Percentiles rank a stretch among this genome's conserved stretches.
Evolutionary conservation across 2,888 invertebrate genomes (phyloP).

Genomic region (Caenorhabditis becei): DNA sequence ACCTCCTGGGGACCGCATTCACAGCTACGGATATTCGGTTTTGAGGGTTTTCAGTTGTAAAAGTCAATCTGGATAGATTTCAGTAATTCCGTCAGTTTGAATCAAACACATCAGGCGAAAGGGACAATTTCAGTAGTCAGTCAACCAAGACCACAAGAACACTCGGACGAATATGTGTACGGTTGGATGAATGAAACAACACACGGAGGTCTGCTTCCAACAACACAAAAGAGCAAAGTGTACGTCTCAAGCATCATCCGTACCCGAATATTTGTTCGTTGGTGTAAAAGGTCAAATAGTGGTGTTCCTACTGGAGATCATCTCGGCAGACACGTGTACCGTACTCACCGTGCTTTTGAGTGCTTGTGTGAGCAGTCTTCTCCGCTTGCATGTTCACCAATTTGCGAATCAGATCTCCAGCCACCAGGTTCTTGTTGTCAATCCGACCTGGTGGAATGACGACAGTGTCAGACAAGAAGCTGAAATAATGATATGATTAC

Average conservation of each 20-base stretch:
- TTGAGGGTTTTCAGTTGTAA: neutral
- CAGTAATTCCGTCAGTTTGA: constrained; percentile 9
- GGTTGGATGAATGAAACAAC: neutral
- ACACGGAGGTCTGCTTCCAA: neutral
- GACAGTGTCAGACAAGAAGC: constrained; percentile 94
- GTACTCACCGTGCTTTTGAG: constrained; percentile 6
- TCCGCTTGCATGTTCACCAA: constrained; percentile 59
- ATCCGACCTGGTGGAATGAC: constrained; percentile 97
- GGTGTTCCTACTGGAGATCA: neutral
- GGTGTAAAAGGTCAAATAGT: constrained; percentile 12
- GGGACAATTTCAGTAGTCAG: constrained; percentile 26
- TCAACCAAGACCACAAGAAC: constrained; percentile 21
- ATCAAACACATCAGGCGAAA: constrained; percentile 24
- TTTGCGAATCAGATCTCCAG: constrained; percentile 71
- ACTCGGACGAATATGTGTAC: neutral
- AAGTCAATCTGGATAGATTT: constrained; percentile 14
- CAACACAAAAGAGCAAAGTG: neutral
- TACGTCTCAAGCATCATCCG: neutral
- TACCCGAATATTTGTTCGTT: neutral
- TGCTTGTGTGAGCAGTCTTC: constrained; percentile 23
- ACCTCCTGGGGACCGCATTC: neutral
- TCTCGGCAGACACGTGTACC: neutral
- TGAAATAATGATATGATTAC: constrained; percentile 19
- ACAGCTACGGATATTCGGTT: neutral
- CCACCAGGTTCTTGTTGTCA: constrained; percentile 91